Evolutionary conservation across 1,140 invertebrate species (phyloP), one percentile per base, ranked within the genome.

Genomic region (Coptotermes formosanus): DNA sequence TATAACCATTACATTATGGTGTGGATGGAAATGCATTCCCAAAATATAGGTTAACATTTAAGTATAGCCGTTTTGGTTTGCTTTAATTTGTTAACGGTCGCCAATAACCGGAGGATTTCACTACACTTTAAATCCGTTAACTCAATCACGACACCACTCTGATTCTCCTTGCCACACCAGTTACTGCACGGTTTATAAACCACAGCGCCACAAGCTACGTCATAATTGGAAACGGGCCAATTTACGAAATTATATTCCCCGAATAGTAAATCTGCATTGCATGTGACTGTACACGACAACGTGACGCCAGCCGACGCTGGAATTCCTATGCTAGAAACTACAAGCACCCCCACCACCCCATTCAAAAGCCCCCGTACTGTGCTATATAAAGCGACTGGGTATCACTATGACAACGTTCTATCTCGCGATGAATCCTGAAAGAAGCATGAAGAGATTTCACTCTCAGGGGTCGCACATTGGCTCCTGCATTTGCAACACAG

Each of bases 401-500:
- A 75, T 75, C n/a, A 75, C 64, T 75, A 75, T 75, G 64, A 75
- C 64, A 75, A 75, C 64, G 64, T 75, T 30, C n/a, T 25, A 75
- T 75, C 64, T 30, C 64, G 64, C 64, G n/a, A 64, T 64, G 59
- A 64, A 23, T 64, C 25, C 21, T 64, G 59, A 25, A 64, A 64
- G 59, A 30, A 75, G 64, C 1, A 30, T 75, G 64, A n/a, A n/a
- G 25, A 75, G 64, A 75, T 75, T 75, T 75, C 14, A 6, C n/a
- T 75, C 64, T 30, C 64, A 30, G 52, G 52, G 52, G 52, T 55
- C 14, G 52, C 52, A 55, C 52, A 38, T 38, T 38, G 2, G 38
- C 38, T 38, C 4, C 38, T 38, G 38, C 2, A 38, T 2, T 38
- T 38, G 38, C 4, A 38, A 38, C 38, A 38, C 2, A 38, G 38